These are phyloP conservation scores for Horisme vitalbata DNA, from an alignment of 2,888 invertebrate species.

Conservation along the genomic window DNA sequence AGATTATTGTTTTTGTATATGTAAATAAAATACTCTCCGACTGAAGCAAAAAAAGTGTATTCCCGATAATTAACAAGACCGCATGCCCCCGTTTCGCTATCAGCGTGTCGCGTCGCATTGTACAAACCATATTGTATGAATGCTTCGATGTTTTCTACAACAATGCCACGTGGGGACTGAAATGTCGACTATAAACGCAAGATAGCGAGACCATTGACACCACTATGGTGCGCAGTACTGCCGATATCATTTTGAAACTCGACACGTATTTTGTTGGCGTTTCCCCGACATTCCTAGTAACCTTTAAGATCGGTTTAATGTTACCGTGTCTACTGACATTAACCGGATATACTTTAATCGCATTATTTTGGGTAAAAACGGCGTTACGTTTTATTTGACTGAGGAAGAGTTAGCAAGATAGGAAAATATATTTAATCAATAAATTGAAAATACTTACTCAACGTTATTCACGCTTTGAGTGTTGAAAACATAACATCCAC, in stretches of 20 bases:
- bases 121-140: slow-evolving; percentile 11
- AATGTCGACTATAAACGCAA: slow-evolving; percentile 26
- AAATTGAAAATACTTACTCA: no score
- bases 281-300: slow-evolving; percentile 25
- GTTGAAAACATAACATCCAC: no score
- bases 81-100: slow-evolving; percentile 51
- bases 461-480: no score
- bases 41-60: no score
- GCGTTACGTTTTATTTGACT: no score
- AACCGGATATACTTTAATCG: no score
- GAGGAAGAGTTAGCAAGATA: no score
- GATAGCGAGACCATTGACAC: slow-evolving; percentile 29
- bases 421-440: no score
- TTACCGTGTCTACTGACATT: slow-evolving; percentile 27
- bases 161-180: slow-evolving; percentile 29
- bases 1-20: no score
- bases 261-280: slow-evolving; percentile 29
- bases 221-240: slow-evolving; percentile 19
- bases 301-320: slow-evolving; percentile 32
- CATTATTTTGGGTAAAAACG: no score
- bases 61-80: no score
- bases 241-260: slow-evolving; percentile 21
- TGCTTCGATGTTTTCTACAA: slow-evolving; percentile 11
- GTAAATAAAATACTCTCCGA: no score
- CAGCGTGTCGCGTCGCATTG: slow-evolving; percentile 40